A percentile compares a stretch with the other conserved stretches of the same genome.
Conservation (phyloP, 1,140 invertebrate species). For the Galleria mellonella region DNA sequence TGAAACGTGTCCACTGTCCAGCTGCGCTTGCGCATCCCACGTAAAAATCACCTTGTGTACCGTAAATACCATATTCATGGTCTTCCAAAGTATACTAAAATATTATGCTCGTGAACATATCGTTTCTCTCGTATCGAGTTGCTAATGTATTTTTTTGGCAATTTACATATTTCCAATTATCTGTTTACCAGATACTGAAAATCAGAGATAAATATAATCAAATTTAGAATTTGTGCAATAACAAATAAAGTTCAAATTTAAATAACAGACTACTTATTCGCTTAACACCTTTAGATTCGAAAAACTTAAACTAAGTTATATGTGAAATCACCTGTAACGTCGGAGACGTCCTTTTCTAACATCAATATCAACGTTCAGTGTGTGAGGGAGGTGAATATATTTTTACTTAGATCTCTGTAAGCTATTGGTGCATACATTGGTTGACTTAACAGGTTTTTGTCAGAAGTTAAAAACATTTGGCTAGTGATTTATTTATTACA, state of each 20-base stretch:
- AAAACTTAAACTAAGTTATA: conserved; percentile 25
- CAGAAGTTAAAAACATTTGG: conserved; percentile 36
- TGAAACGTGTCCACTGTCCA: conserved; percentile 65
- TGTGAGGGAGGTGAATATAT: conserved; percentile 35
- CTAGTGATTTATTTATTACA: no score
- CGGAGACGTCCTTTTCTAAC: conserved; percentile 27
- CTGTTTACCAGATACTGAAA: conserved; percentile 24
- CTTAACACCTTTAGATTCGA: conserved; percentile 19
- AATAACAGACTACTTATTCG: conserved; percentile 4
- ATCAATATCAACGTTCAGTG: conserved; percentile 1
- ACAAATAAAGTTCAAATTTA: conserved; percentile 21
- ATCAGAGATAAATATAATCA: conserved; percentile 31
- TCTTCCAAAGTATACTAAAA: neutral
- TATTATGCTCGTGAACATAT: neutral
- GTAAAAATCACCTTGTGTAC: conserved; percentile 27
- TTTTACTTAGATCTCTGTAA: conserved; percentile 16
- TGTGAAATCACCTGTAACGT: conserved; percentile 32
- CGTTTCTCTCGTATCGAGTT: no score
- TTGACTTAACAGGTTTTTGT: conserved; percentile 66
- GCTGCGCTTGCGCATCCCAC: conserved; percentile 46
- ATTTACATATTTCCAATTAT: conserved; percentile 20
- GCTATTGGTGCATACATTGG: conserved; percentile 44
- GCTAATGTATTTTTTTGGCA: neutral
- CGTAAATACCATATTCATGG: neutral
- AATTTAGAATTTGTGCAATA: conserved; percentile 15